A percentile compares a stretch with the other conserved stretches of the same genome.
phyloP scores from a whole-genome alignment of 2,113 vertebrate genomes.

The Bos taurus region DNA sequence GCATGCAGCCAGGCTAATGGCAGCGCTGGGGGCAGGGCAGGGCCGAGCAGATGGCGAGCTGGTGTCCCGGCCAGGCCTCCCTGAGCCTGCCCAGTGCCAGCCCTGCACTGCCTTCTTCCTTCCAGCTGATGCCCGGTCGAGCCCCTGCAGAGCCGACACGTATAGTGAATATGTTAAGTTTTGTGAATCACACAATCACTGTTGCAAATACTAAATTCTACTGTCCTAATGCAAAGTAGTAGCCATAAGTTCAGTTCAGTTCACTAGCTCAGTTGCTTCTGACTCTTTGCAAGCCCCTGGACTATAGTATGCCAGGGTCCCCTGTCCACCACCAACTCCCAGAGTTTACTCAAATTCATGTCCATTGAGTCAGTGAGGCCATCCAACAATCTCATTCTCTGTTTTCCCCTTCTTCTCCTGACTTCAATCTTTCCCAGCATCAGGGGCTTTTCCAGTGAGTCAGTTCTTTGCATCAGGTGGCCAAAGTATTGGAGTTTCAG shows the following conservation, averaged over 20 bases:
- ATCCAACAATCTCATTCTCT: too few relatives aligned
- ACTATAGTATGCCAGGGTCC: neutral
- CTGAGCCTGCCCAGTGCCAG: neutral
- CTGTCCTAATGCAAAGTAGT: neutral
- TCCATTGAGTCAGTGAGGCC: too few relatives aligned
- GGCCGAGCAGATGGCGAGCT: neutral
- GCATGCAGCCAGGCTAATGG: constrained; percentile 67
- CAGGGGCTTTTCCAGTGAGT: too few relatives aligned
- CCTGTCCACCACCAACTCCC: neutral
- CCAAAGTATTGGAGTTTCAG: too few relatives aligned
- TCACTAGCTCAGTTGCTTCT: neutral
- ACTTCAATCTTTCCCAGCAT: too few relatives aligned
- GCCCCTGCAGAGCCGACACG: constrained; percentile 52
- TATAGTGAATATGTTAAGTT: neutral
- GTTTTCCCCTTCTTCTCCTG: too few relatives aligned
- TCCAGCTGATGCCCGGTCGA: neutral
- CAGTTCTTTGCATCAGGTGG: too few relatives aligned
- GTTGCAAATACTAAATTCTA: neutral
- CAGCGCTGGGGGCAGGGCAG: constrained; percentile 30
- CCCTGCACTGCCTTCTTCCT: neutral
- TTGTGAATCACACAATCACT: neutral
- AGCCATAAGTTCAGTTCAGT: neutral
- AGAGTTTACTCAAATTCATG: neutral
- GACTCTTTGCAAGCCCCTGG: neutral
- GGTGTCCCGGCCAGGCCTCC: neutral